These are phyloP conservation scores for Ochotona princeps DNA, from an alignment of 2,113 vertebrate genomes.

Conservation along the genomic window DNA sequence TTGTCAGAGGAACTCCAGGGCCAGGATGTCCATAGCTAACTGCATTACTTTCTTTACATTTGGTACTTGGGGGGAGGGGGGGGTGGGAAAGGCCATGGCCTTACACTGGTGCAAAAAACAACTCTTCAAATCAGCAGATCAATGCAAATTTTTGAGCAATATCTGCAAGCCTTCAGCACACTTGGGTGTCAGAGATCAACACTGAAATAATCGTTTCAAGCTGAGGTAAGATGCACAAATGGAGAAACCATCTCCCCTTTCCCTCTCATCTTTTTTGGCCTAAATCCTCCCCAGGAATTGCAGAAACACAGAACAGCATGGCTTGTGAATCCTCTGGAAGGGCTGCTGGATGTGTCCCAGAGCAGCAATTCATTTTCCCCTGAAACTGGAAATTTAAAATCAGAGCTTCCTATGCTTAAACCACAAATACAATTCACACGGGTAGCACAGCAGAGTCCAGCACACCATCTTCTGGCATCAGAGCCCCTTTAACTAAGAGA, in stretches of 20 bases:
- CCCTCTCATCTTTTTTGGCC: not conserved
- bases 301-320: not conserved
- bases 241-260: not conserved
- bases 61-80: not conserved
- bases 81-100: not conserved
- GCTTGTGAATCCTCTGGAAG: not conserved
- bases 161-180: not conserved
- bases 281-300: not conserved
- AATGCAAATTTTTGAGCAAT: not conserved
- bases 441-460: slow-evolving; percentile 57
- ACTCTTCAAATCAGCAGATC: not conserved
- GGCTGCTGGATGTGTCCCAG: not conserved
- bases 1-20: not conserved
- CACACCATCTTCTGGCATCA: slow-evolving; percentile 72
- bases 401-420: slow-evolving; percentile 48
- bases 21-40: not conserved
- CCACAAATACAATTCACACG: slow-evolving; percentile 56
- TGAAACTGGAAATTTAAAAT: slow-evolving; percentile 44
- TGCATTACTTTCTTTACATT: slow-evolving; percentile 54
- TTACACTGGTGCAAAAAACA: not conserved
- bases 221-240: not conserved
- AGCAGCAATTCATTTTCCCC: not conserved
- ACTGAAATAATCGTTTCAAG: not conserved
- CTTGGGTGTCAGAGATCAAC: not conserved
- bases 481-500: slow-evolving; percentile 79